Conservation (phyloP, 2,888 invertebrate genomes). For the Limnephilus lunatus region DNA sequence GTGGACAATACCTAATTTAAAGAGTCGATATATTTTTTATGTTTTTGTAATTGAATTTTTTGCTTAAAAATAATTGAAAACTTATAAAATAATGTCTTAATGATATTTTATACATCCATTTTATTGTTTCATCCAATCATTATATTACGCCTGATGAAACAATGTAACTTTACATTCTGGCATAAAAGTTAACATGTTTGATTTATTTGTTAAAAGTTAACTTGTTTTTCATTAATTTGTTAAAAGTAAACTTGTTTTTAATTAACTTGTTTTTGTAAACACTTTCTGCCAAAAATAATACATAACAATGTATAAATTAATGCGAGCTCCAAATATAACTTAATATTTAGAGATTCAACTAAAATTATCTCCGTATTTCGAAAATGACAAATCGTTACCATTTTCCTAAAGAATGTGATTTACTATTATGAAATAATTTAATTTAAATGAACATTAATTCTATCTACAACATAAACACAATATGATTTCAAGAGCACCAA, state of each 20-base stretch:
- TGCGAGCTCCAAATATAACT: neutral
- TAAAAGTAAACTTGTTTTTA: neutral
- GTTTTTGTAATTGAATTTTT: too few species aligned
- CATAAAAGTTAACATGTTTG: neutral
- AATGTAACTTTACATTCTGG: neutral
- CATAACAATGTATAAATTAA: neutral
- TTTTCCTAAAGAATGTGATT: neutral
- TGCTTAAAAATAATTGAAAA: too few species aligned
- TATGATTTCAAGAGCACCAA: neutral
- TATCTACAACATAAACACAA: neutral
- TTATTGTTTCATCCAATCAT: too few species aligned
- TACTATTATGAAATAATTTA: neutral
- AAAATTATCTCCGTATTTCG: constrained; percentile 38
- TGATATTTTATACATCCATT: too few species aligned
- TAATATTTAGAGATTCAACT: constrained; percentile 45
- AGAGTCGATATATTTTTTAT: neutral
- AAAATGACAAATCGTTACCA: neutral
- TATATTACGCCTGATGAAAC: neutral
- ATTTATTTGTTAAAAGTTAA: too few species aligned
- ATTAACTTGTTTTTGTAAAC: neutral
- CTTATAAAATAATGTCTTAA: too few species aligned
- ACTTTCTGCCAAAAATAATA: neutral
- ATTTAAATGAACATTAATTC: neutral
- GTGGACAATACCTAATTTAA: neutral
- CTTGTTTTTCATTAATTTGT: too few species aligned